Evolutionary conservation across 2,888 invertebrate species (phyloP), one percentile per base, ranked within the genome.

Genomic region (Ichneumoninae sp.): DNA sequence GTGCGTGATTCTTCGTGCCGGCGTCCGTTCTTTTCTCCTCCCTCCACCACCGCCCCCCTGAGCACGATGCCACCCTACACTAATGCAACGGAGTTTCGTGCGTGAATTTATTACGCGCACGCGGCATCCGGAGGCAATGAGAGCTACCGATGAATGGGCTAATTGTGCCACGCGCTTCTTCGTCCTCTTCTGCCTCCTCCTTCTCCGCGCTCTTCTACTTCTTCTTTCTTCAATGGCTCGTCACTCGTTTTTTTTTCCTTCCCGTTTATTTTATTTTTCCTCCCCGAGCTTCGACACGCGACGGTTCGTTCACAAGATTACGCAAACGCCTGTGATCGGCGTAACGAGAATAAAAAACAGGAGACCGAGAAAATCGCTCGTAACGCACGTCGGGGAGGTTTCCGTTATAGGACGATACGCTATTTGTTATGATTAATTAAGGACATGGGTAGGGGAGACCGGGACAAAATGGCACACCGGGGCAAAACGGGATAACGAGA

Each of bases 61-160:
- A 85, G 86, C 82, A 60, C 65, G 44, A 74, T 75, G 74, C 82
- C 74, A 75, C 83, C 63, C 84, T 77, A 86, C 86, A 88, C 87
- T 87, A 88, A 78, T 50, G 82, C 52, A 71, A 44, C 73, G 75
- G 65, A 80, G 85, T 84, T 86, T 85, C 86, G 85, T 85, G 85
- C 86, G 81, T 80, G 87, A 88, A 88, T 88, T 89, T 87, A 88
- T 89, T 87, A 89, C 75, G 80, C 70, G 81, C 84, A 82, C 70
- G 85, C 83, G 84, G 85, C 85, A 81, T 83, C 83, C 83, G 36
- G 66, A 69, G 87, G 68, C 52, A 83, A 78, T 50, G 69, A 81
- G 74, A 65, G 40, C 74, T 68, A 84, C 86, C 91, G 91, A 92
- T 92, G 92, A 92, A 92, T 92, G 91, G 90, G 87, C 90, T 91